Base-by-base conservation (phyloP, 2,888 invertebrate genomes). In the Drosophila anceps region DNA sequence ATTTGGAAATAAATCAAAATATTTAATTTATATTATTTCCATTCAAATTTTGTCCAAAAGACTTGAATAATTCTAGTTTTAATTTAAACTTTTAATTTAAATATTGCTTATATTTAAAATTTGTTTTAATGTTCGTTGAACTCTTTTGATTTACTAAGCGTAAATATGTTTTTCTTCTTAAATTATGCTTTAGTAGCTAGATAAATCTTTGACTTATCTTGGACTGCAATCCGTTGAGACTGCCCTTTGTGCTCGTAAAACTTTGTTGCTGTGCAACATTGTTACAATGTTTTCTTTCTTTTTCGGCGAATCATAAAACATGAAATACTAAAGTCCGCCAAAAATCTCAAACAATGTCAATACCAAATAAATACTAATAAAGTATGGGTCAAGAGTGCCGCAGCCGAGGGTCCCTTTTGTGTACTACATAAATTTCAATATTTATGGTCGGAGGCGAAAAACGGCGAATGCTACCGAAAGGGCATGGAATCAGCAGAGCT, bases 401-500 rank as follows among this genome's bases (percentile, higher is more conserved):
- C 46, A 9, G 27, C 46, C 41, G 69, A 60, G 53, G 69, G 68
- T 43, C 62, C 66, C 81, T 64, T 73, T 71, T 73, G 76, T 75
- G 74, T 72, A 86, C 81, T 83, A 88, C 90, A 86, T 86, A 86
- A 86, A 86, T 88, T 86, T 86, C 75, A 81, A 88, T 88, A 86
- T 90, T 86, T 88, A 86, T 86, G 90, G 74, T 69, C 41, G 69
- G 65, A 62, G 69, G 79, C 72, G 53, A 67, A 65, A 69, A 65
- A 35, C 44, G 48, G 57, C 50, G 37, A 78, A 58, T 50, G 75
- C 79, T 82, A 70, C 79, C 79, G 75, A 81, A 81, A 78, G 68
- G 74, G 66, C 50, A 46, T 46, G 18, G 37, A 64, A 73, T 69
- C 69, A 65, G 69, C 66, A 44, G 74, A 50, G 69, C 61, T 63